Evolutionary conservation across 30 jellyfish, hydroid and myxozoan species (phyloP), one percentile per base, ranked within the genome.

Genomic region (Rhopilema esculentum): DNA sequence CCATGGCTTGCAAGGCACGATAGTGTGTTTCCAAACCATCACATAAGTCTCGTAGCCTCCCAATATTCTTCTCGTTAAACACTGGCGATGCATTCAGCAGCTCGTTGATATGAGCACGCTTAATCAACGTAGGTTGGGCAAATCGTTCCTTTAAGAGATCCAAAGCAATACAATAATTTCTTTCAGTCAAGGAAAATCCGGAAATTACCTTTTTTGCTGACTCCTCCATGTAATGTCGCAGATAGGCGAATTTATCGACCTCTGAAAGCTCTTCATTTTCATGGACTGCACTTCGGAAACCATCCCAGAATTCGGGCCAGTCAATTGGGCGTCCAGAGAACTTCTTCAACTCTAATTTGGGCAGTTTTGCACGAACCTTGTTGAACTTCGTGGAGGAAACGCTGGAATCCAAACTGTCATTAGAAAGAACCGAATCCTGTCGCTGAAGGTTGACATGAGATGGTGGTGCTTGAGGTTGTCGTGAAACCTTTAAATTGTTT

Each of bases 61-160:
- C 79, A 27, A 79, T 4, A 63, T 32, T 79, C 53, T 22, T 52
- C 52, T 79, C 89, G 31, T 62, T 79, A 67, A 52, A 79, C 52
- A 79, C 89, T 30, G 89, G 77, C 27, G 78, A 23, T 23, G 49
- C 16, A 20, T 27, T 27, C 23, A 79, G 26, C 23, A 57, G 27
- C 79, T 79, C 79, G 61, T 53, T 79, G 33, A 79, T 79, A 23
- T 79, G 89, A 1, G 76, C 89, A 27, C 89, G 49, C 40, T 79
- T 57, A 23, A 79, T 79, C 40, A 63, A 18, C 2, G 66, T 67
- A 24, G 89, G 89, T 50, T 79, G 61, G 25, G 79, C 66, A 40
- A 24, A 79, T 63, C 79, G 61, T n/a, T 29, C 28, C 31, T 26
- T 63, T 24, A 62, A 67, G 15, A 79, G 17, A 23, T 61, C 79